Evolutionary conservation across 2,888 invertebrate species (phyloP).

Genomic region (Eilema sororculum): DNA sequence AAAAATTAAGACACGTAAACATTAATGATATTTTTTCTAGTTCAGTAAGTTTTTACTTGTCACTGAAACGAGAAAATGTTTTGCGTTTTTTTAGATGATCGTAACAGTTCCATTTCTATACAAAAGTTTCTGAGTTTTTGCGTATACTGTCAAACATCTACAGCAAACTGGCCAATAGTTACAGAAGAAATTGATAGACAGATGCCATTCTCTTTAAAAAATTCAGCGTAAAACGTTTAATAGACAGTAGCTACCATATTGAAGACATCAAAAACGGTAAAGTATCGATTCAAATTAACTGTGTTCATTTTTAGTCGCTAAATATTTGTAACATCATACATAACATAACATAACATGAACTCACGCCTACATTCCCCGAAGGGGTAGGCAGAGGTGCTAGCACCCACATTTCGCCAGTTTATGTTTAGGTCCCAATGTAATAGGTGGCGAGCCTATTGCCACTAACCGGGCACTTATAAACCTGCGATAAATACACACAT

Average conservation of each 20-base stretch:
- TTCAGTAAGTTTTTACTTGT: conserved; percentile 11
- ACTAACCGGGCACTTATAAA: too few species aligned
- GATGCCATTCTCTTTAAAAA: not conserved
- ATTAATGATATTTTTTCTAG: conserved; percentile 18
- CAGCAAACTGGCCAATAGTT: conserved; percentile 6
- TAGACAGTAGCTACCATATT: not conserved
- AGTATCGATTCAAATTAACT: not conserved
- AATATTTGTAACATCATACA: too few species aligned
- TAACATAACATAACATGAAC: too few species aligned
- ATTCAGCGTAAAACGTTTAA: not conserved
- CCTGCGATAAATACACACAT: too few species aligned
- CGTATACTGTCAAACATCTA: not conserved
- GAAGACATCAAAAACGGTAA: not conserved
- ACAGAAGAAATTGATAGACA: conserved; percentile 15
- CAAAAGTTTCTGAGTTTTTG: conserved; percentile 21
- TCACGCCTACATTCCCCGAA: too few species aligned
- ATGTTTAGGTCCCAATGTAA: too few species aligned
- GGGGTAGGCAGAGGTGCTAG: too few species aligned
- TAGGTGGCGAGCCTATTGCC: too few species aligned
- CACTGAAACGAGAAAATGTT: not conserved
- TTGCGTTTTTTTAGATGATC: not conserved
- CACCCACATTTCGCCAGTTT: too few species aligned
- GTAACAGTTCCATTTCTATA: conserved; percentile 8
- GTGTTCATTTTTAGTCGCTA: not conserved
- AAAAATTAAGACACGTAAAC: conserved; percentile 42